phyloP scores from a whole-genome alignment of 1,140 invertebrate genomes.

The Dinothrombium tinctorium region DNA sequence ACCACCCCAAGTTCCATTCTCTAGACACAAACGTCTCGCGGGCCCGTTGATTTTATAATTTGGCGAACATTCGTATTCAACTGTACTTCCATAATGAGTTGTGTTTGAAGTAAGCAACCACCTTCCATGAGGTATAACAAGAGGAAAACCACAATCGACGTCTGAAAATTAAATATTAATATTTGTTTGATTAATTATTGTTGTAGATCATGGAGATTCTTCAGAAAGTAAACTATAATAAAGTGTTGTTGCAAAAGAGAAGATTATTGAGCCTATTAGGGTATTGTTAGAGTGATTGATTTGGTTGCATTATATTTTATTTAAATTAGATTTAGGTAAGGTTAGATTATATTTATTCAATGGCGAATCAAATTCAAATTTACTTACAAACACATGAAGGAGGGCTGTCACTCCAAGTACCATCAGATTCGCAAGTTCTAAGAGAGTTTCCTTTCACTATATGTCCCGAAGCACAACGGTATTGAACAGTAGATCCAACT shows the following conservation, averaged over 20 bases:
- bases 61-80: constrained; percentile 52
- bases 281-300: no score
- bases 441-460: constrained; percentile 32
- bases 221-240: no score
- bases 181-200: no score
- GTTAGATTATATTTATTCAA: no score
- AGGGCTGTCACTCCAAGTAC: constrained; percentile 33
- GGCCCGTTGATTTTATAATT: constrained; percentile 45
- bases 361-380: no score
- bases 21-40: constrained; percentile 29
- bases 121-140: constrained; percentile 14
- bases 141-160: constrained; percentile 17
- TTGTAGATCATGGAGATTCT: no score
- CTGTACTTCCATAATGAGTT: constrained; percentile 60
- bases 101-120: constrained; percentile 15
- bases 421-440: constrained; percentile 16
- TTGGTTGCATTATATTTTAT: no score
- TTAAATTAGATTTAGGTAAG: no score
- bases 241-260: no score
- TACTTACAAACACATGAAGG: constrained; percentile 31
- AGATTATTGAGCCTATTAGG: no score
- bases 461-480: constrained; percentile 66
- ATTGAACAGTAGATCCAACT: constrained; percentile 62
- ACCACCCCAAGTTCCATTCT: constrained; percentile 53
- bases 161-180: no score